Evolutionary conservation across 2,113 vertebrate species (phyloP).

Genomic region (Riparia riparia): DNA sequence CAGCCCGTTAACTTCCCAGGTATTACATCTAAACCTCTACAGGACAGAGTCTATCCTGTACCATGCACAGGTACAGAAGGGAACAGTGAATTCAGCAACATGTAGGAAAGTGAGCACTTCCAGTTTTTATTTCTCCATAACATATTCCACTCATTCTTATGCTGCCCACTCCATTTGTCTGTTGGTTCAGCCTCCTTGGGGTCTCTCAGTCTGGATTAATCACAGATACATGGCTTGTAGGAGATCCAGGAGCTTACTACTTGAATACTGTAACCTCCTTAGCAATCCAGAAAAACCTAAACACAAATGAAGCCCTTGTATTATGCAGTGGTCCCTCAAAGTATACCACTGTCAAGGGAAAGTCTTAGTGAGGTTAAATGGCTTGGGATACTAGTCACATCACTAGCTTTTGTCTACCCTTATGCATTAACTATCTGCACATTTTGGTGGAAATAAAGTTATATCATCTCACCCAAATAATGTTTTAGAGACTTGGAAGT

Average conservation of each 20-base stretch:
- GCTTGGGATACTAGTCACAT: not conserved
- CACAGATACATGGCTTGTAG: not conserved
- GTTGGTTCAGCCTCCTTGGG: not conserved
- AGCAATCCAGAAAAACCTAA: not conserved
- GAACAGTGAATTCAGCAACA: not conserved
- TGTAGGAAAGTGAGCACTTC: not conserved
- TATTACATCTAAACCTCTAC: not conserved
- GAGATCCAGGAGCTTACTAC: not conserved
- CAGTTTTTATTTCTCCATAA: not conserved
- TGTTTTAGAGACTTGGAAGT: not conserved
- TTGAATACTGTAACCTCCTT: not conserved
- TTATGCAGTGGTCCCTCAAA: not conserved
- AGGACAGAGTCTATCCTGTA: rapidly evolving
- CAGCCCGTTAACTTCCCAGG: not conserved
- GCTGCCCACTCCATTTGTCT: not conserved
- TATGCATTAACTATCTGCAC: not conserved
- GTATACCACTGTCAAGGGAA: not conserved
- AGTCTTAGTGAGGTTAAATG: not conserved
- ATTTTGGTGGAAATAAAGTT: not conserved
- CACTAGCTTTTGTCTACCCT: not conserved
- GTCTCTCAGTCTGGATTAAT: not conserved
- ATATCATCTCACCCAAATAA: not conserved
- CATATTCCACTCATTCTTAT: rapidly evolving
- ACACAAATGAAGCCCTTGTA: rapidly evolving
- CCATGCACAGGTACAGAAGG: not conserved